Base-by-base conservation (phyloP, 2,888 invertebrate species). In the Callosobruchus maculatus region DNA sequence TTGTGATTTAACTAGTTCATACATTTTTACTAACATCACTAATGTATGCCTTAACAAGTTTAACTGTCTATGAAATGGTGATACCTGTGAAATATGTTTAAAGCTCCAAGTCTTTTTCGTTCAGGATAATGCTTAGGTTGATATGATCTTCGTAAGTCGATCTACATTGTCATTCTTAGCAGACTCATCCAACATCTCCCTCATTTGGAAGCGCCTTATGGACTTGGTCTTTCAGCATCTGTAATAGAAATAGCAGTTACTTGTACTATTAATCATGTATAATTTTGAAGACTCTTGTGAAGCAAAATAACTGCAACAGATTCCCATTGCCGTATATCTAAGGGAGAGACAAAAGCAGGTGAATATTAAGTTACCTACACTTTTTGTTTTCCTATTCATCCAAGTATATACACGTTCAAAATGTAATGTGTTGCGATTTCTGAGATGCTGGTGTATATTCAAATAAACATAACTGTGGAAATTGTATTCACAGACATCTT, bases 161-260 rank as follows among this genome's bases (percentile, higher is more conserved):
- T 49, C 49, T 49, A 13, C 49, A 49, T 18, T 5, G 49, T 49
- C 49, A 49, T 49, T 70, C 22, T 2, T 22, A 13, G 70, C 9
- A 22, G 22, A 70, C 67, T 68, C 26, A 74, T 31, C 74, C 74
- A 22, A 72, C 72, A 66, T 72, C 74, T 69, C 70, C 70, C 67
- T 74, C 67, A 22, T 74, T 69, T 26, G 67, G 69, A 26, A 22
- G 9, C n/a, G 20, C 26, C 70, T 74, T 71, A 13, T 70, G 9
- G 0, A 18, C 20, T 21, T 26, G 22, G n/a, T 0, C 4, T 22
- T 67, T 68, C 72, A 69, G 68, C 74, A 74, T 74, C 74, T 74
- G 70, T 4, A 74, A 74, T 20, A 69, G 68, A 67, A 22, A 49
- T 18, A 72, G 21, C 18, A 66, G 49, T 49, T 49, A 72, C 0